Evolutionary conservation across 92 coral and sea anemone species (phyloP).

Genomic region (Parazoanthus darwini): DNA sequence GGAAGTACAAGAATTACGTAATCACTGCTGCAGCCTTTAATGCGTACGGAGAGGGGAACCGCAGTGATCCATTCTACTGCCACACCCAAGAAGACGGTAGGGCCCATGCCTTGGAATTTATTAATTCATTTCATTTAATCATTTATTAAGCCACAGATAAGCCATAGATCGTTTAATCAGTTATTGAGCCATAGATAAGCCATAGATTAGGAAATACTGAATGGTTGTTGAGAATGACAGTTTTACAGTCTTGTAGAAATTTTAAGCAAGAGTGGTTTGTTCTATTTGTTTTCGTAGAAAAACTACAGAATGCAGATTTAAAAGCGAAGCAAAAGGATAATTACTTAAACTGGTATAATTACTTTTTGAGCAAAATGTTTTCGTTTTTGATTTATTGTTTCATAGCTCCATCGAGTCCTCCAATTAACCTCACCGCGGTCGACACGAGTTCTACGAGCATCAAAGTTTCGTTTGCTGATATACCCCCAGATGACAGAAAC

Average conservation of each 20-base stretch:
- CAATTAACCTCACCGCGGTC: conserved; percentile 39
- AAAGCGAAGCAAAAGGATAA: too few relatives aligned
- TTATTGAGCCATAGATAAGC: too few relatives aligned
- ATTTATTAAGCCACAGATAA: too few relatives aligned
- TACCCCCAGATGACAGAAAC: conserved; percentile 51
- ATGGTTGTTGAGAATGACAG: too few relatives aligned
- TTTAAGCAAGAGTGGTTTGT: neutral
- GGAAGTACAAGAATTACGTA: conserved; percentile 25
- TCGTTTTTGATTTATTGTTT: neutral
- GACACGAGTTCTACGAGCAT: conserved; percentile 63
- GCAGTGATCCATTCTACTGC: conserved; percentile 5
- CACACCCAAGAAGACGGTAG: conserved; percentile 36
- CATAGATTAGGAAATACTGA: too few relatives aligned
- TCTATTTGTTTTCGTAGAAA: neutral
- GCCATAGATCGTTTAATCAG: too few relatives aligned
- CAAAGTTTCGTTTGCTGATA: conserved; percentile 53
- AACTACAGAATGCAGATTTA: too few relatives aligned
- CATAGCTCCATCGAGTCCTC: conserved; percentile 56
- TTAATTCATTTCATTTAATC: too few relatives aligned
- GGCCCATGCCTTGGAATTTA: neutral
- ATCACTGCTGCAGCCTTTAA: conserved; percentile 27
- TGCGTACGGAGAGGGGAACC: conserved; percentile 37
- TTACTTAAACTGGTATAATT: neutral
- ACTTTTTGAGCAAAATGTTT: too few relatives aligned
- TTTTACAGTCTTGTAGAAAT: neutral